Base-by-base conservation (phyloP, 2,888 invertebrate genomes). In the Phyllotreta striolata region DNA sequence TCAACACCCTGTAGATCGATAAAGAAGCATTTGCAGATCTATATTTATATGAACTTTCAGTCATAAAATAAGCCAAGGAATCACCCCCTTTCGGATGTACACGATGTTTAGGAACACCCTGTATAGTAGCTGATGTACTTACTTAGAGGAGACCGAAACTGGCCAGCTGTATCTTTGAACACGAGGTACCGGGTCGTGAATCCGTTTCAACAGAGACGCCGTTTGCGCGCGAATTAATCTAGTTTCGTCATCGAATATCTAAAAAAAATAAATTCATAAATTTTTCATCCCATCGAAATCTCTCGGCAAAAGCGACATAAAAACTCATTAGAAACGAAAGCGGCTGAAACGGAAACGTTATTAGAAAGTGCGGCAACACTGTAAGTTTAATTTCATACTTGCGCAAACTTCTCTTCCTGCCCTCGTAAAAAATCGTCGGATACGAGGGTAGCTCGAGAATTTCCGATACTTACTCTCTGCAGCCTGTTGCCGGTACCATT, bases 191-290 rank as follows among this genome's bases (percentile, higher is more conserved):
- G 90, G 90, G 46, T 89, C 86, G 77, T 93, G 91, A 71, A 93
- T 87, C 73, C 90, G 88, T 73, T 87, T 87, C 72, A 93, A 84
- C 59, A 93, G 84, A 61, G 90, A 86, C 73, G 89, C 88, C 52
- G 92, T 89, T 76, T 90, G 89, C 56, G 92, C 89, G 72, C 93
- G 89, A 79, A 94, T 93, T 74, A 89, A 87, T 77, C 89, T 88
- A 70, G 90, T 89, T 82, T 93, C 93, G 80, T 92, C 92, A 80
- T 92, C 90, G 83, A 93, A 94, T 73, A 87, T 86, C 93, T 94
- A 86, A 52, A 82, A n/a, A 24, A 24, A 24, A 24, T 24, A 78
- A 76, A 61, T 14, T 35, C 60, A 12, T 60, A 6, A 49, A 38
- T n/a, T n/a, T n/a, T n/a, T n/a, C n/a, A n/a, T 24, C 24, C 24